Conservation (phyloP, 2,113 vertebrate species). For the Campylomormyrus tamandua region DNA sequence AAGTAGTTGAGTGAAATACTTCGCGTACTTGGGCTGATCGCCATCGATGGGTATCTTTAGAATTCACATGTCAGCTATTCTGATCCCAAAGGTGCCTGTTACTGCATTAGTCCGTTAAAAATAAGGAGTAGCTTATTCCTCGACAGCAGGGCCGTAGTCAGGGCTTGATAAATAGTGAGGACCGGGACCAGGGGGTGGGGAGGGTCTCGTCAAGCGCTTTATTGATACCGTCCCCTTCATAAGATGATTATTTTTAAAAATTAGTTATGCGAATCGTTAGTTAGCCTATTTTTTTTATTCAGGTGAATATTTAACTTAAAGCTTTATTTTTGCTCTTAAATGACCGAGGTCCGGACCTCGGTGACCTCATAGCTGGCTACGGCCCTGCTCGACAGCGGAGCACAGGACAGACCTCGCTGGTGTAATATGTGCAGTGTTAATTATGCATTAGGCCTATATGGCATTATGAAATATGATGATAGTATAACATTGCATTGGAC, state of each 20-base stretch:
- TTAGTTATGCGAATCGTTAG: too few relatives aligned
- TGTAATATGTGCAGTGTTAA: background rate
- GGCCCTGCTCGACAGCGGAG: background rate
- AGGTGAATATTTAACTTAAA: too few relatives aligned
- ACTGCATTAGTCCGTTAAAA: background rate
- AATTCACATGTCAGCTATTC: background rate
- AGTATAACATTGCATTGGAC: background rate
- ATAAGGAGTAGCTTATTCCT: background rate
- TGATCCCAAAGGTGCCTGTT: background rate
- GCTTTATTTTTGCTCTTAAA: too few relatives aligned
- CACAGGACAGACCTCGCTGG: background rate
- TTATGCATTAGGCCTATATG: background rate
- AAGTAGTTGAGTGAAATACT: background rate
- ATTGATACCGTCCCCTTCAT: too few relatives aligned
- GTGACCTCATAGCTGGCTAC: too few relatives aligned
- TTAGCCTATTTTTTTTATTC: too few relatives aligned
- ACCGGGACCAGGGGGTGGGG: too few relatives aligned
- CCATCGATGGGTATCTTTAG: background rate
- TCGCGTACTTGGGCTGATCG: background rate
- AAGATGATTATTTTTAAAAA: too few relatives aligned
- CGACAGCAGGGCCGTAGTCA: background rate
- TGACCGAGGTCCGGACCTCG: too few relatives aligned
- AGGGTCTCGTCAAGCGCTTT: too few relatives aligned
- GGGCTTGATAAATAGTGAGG: too few relatives aligned
- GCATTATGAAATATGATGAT: background rate